phyloP scores from a whole-genome alignment of 1,140 invertebrate genomes.

The Cherax destructor region DNA sequence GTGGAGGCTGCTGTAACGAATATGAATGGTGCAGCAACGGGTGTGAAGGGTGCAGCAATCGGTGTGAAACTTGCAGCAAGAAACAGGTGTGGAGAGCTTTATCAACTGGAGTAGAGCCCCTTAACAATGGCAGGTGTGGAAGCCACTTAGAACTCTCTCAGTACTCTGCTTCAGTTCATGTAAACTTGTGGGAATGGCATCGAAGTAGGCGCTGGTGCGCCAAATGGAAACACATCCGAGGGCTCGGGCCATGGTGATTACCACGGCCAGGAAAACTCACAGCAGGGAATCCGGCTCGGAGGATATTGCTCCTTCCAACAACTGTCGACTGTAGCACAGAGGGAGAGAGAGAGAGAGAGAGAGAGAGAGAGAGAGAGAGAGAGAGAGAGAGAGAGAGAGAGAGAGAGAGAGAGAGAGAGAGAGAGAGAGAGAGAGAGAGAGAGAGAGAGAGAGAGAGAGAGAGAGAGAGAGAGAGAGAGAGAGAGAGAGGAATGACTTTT shows the following conservation, averaged over 20 bases:
- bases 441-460: slow-evolving; percentile 44
- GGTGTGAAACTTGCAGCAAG: no score
- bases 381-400: slow-evolving; percentile 37
- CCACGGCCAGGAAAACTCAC: not conserved
- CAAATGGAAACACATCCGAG: slow-evolving; percentile 4
- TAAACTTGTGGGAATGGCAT: slow-evolving; percentile 12
- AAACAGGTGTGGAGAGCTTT: no score
- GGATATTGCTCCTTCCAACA: not conserved
- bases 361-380: slow-evolving; percentile 42
- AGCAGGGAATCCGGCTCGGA: not conserved
- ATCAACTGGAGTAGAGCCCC: no score
- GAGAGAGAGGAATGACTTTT: not conserved
- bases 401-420: not conserved
- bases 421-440: slow-evolving; percentile 42
- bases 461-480: slow-evolving; percentile 44
- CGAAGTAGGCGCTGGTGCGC: slow-evolving; percentile 5
- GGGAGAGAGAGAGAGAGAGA: slow-evolving; percentile 39
- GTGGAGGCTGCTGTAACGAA: no score
- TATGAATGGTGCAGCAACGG: no score
- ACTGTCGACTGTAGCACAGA: not conserved
- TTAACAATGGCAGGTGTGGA: no score
- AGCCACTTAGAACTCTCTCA: not conserved
- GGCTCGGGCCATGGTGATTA: not conserved
- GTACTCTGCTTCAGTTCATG: slow-evolving; percentile 13
- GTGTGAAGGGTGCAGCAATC: no score